phyloP scores from a whole-genome alignment of 92 coral and sea anemone genomes.

The Epizoanthus stellaris region DNA sequence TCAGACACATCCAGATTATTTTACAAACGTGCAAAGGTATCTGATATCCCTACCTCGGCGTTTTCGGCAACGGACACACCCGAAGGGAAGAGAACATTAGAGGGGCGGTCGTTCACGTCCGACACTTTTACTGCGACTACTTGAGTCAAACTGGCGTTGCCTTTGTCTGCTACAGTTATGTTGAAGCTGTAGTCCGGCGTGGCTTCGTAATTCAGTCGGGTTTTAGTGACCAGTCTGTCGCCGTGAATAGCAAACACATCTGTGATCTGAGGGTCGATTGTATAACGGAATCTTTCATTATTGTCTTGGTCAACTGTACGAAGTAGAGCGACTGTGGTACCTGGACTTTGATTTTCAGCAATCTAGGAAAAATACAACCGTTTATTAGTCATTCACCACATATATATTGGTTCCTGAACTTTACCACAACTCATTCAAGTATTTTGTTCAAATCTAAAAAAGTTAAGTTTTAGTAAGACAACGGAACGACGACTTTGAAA shows the following conservation, averaged over 20 bases:
- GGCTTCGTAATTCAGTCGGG: slow-evolving; percentile 68
- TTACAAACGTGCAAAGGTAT: background rate
- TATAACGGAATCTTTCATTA: slow-evolving; percentile 55
- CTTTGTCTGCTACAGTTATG: slow-evolving; percentile 64
- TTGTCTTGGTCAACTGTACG: slow-evolving; percentile 59
- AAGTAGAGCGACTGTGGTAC: slow-evolving; percentile 52
- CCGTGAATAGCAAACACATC: slow-evolving; percentile 42
- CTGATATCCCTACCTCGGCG: slow-evolving; percentile 45
- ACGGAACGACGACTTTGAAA: too few species aligned
- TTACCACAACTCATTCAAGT: background rate
- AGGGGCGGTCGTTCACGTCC: slow-evolving; percentile 70
- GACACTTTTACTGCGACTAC: slow-evolving; percentile 55
- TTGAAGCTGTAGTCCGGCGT: slow-evolving; percentile 43
- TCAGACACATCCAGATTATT: background rate
- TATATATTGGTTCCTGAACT: background rate
- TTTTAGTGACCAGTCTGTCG: slow-evolving; percentile 48
- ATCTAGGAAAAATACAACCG: slow-evolving; percentile 29
- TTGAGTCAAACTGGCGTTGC: slow-evolving; percentile 69
- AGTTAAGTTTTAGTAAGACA: too few species aligned
- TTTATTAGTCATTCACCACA: background rate
- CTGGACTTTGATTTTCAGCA: slow-evolving; percentile 64
- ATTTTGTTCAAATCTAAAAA: too few species aligned
- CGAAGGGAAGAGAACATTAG: slow-evolving; percentile 52
- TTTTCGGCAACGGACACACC: slow-evolving; percentile 66
- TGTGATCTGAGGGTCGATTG: slow-evolving; percentile 20